Conservation (phyloP, 2,113 vertebrate genomes). For the Thalassoma bifasciatum region DNA sequence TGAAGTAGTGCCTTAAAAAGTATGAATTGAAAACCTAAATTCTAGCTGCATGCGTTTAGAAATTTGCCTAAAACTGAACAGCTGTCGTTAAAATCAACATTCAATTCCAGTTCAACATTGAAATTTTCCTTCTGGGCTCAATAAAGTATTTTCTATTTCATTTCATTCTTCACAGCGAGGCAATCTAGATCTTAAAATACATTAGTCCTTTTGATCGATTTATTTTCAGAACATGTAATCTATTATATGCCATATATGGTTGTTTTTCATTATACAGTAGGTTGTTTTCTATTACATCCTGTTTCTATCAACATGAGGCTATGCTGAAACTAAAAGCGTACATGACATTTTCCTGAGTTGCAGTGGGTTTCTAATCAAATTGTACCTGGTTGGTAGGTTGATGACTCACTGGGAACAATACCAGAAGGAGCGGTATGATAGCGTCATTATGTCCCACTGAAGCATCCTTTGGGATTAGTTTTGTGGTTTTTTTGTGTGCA, state of each 20-base stretch:
- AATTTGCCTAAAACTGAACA: too few species aligned
- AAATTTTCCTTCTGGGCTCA: too few species aligned
- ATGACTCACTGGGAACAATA: background rate
- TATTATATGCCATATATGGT: background rate
- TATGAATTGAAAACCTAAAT: too few species aligned
- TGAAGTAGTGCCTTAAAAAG: too few species aligned
- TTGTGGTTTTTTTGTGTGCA: background rate
- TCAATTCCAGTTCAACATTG: too few species aligned
- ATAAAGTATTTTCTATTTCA: too few species aligned
- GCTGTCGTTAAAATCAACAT: too few species aligned
- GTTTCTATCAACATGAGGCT: background rate
- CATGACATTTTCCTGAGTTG: background rate
- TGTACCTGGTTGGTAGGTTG: constrained; percentile 1
- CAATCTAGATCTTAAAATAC: background rate
- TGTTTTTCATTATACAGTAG: background rate
- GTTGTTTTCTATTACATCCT: background rate
- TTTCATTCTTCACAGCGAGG: background rate
- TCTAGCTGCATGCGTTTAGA: too few species aligned
- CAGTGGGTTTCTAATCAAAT: background rate
- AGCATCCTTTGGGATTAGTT: background rate
- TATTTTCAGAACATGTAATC: background rate
- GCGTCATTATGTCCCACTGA: background rate
- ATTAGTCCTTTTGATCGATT: background rate
- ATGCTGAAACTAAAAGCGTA: background rate
- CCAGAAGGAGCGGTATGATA: background rate